Evolutionary conservation across 2,888 invertebrate genomes (phyloP).

Genomic region (Drosophila longiperda): DNA sequence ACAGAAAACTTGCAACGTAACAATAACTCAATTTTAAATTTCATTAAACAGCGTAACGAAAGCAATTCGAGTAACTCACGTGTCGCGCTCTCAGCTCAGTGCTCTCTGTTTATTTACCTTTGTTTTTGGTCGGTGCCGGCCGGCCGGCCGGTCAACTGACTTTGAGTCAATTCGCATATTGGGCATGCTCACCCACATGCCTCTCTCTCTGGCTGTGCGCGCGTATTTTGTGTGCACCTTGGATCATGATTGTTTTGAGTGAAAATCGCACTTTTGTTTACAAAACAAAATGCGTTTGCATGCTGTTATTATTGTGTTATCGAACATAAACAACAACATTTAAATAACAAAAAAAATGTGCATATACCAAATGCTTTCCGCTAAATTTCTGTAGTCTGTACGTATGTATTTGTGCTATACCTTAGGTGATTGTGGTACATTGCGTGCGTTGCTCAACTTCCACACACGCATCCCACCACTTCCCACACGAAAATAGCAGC

Average conservation of each 20-base stretch:
- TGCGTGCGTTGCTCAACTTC: conserved; percentile 12
- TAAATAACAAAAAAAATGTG: conserved; percentile 22
- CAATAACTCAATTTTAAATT: conserved; percentile 34
- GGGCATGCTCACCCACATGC: not conserved
- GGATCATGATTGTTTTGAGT: conserved; percentile 38
- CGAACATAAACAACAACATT: conserved; percentile 42
- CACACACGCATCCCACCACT: not conserved
- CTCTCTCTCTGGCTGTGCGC: not conserved
- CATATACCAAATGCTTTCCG: conserved; percentile 21
- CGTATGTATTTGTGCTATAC: not conserved
- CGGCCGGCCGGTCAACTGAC: conserved; percentile 18
- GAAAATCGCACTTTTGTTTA: conserved; percentile 36
- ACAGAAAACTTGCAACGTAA: not conserved
- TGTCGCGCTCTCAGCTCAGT: conserved; percentile 7
- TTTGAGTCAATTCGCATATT: conserved; percentile 14
- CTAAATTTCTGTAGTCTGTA: not conserved
- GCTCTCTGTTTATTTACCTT: conserved; percentile 60
- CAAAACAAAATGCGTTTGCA: conserved; percentile 36
- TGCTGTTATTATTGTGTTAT: conserved; percentile 20
- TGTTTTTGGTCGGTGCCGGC: conserved; percentile 46
- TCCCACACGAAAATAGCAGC: not conserved
- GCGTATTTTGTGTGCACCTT: not conserved
- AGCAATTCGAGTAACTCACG: conserved; percentile 20
- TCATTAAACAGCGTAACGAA: conserved; percentile 33
- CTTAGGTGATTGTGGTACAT: not conserved